phyloP scores from a whole-genome alignment of 2,797 vertebrate genomes.

The Columba guinea region DNA sequence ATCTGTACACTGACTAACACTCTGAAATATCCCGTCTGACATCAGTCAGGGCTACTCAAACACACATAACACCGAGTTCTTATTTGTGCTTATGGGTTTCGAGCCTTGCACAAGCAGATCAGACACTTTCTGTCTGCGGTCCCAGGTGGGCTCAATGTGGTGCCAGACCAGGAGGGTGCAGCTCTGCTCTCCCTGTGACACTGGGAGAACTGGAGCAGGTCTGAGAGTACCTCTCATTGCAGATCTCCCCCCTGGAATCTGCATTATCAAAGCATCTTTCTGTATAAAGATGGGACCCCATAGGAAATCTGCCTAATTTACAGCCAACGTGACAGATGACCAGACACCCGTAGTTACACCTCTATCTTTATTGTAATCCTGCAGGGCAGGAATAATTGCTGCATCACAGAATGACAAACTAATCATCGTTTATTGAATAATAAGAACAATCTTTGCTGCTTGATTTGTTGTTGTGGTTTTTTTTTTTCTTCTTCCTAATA shows the following conservation, averaged over 20 bases:
- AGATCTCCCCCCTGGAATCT: background rate
- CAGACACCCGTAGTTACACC: rapidly evolving
- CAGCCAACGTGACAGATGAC: rapidly evolving
- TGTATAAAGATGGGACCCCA: rapidly evolving
- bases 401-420: too few relatives aligned
- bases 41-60: background rate
- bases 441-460: too few relatives aligned
- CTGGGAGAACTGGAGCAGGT: background rate
- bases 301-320: background rate
- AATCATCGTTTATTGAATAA: too few relatives aligned
- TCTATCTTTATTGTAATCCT: background rate
- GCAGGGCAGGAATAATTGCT: too few relatives aligned
- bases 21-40: background rate
- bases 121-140: rapidly evolving
- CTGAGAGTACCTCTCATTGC: rapidly evolving
- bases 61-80: background rate
- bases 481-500: background rate
- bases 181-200: background rate
- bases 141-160: rapidly evolving
- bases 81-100: rapidly evolving
- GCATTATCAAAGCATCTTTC: background rate
- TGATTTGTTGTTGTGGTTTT: too few relatives aligned
- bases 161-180: rapidly evolving
- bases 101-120: background rate
- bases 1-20: background rate